Conservation (phyloP, 92 coral and sea anemone genomes). For the Zoanthus solanderi region DNA sequence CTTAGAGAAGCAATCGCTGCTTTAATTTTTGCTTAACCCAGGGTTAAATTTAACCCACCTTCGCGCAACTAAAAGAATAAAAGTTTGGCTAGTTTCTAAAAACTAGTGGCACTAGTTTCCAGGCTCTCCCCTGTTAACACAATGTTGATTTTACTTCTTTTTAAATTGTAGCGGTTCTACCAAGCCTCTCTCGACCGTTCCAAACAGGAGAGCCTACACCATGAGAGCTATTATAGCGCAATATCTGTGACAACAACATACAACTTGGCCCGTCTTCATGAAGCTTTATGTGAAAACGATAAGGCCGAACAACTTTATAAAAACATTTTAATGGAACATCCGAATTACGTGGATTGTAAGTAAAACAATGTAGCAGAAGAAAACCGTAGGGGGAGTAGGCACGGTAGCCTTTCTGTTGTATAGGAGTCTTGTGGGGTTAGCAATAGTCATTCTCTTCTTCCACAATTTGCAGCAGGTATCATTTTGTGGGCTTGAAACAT, state of each 20-base stretch:
- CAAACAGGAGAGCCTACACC: conserved; percentile 90
- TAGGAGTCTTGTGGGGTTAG: too few relatives aligned
- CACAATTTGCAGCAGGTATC: too few relatives aligned
- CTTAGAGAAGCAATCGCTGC: too few relatives aligned
- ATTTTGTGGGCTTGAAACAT: too few relatives aligned
- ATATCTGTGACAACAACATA: conserved; percentile 97
- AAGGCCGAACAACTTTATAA: conserved; percentile 93
- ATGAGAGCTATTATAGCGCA: conserved; percentile 95
- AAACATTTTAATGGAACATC: conserved; percentile 97
- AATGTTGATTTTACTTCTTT: neutral
- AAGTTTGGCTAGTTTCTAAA: neutral
- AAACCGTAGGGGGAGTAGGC: too few relatives aligned
- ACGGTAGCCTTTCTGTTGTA: too few relatives aligned
- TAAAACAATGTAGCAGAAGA: neutral
- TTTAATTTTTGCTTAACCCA: too few relatives aligned
- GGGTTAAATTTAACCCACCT: too few relatives aligned
- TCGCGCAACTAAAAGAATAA: too few relatives aligned
- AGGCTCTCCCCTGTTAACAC: neutral
- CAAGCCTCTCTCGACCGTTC: conserved; percentile 94
- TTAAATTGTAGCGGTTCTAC: conserved; percentile 76
- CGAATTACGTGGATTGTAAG: conserved; percentile 99
- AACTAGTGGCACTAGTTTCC: neutral
- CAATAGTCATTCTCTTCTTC: too few relatives aligned
- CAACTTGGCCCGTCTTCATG: conserved; percentile 95
- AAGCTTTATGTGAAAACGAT: conserved; percentile 94